Conservation (phyloP, 2,113 vertebrate genomes). For the Seriola dumerili region DNA sequence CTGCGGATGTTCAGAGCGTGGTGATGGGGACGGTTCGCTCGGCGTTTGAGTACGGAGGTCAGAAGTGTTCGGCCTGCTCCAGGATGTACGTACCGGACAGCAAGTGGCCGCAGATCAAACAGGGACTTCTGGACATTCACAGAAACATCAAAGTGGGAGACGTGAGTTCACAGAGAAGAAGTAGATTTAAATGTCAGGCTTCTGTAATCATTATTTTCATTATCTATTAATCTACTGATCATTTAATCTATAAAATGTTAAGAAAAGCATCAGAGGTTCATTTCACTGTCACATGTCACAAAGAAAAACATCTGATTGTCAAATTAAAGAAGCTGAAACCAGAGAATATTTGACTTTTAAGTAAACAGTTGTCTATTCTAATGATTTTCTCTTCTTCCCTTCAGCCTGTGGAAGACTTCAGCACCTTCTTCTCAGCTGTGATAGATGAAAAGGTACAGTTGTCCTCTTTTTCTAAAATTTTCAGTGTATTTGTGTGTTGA, state of each 20-base stretch:
- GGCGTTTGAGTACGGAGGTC: constrained; percentile 94
- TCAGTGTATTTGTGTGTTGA: fast-evolving
- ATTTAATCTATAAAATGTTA: too few species aligned
- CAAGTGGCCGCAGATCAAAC: constrained; percentile 92
- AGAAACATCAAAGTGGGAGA: constrained; percentile 90
- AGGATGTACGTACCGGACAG: constrained; percentile 92
- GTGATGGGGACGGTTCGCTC: constrained; percentile 93
- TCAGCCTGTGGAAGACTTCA: constrained; percentile 92
- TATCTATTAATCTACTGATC: too few species aligned
- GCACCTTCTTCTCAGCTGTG: constrained; percentile 93
- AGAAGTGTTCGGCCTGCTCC: constrained; percentile 98
- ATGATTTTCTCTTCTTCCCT: constrained; percentile 15
- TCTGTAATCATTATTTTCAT: too few species aligned
- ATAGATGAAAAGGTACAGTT: constrained; percentile 93
- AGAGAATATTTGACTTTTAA: too few species aligned
- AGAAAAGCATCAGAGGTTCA: too few species aligned
- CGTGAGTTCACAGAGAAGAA: constrained; percentile 83
- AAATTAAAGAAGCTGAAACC: too few species aligned
- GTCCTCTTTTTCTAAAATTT: background rate
- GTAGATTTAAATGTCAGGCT: too few species aligned
- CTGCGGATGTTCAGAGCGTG: constrained; percentile 89
- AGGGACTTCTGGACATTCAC: constrained; percentile 88
- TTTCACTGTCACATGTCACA: too few species aligned
- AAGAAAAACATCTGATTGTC: too few species aligned
- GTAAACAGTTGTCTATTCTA: too few species aligned